Evolutionary conservation across 1,140 invertebrate species (phyloP).

Genomic region (Orchesella cincta): DNA sequence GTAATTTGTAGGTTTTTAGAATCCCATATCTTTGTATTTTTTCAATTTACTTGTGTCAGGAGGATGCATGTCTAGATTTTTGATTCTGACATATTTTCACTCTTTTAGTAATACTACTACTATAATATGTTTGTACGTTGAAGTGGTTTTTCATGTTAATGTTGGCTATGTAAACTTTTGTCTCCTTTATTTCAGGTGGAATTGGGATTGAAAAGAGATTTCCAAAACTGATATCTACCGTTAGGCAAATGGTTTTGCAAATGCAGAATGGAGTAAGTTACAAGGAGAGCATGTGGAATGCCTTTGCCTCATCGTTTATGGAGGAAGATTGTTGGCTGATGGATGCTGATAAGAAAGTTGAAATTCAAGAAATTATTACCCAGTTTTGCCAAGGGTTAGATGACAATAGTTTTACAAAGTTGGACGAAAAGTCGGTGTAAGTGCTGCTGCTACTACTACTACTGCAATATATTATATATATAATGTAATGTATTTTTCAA

Average conservation of each 20-base stretch:
- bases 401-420: background rate
- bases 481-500: background rate
- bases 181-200: background rate
- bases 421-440: background rate
- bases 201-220: background rate
- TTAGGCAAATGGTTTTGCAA: background rate
- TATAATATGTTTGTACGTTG: no score
- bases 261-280: slow-evolving; percentile 3
- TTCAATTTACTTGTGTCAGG: no score
- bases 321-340: background rate
- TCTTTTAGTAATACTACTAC: no score
- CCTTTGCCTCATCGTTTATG: background rate
- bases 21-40: no score
- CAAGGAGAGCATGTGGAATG: slow-evolving; percentile 10
- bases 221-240: background rate
- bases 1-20: no score
- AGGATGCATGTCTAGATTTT: no score
- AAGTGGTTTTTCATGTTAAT: no score
- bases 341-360: background rate
- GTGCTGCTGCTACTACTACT: no score
- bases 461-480: no score
- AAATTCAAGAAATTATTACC: slow-evolving; percentile 11
- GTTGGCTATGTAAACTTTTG: no score
- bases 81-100: no score
- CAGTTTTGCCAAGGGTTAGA: background rate